These are phyloP conservation scores for Serilophus lunatus DNA, from an alignment of 2,113 vertebrate species.

Conservation along the genomic window DNA sequence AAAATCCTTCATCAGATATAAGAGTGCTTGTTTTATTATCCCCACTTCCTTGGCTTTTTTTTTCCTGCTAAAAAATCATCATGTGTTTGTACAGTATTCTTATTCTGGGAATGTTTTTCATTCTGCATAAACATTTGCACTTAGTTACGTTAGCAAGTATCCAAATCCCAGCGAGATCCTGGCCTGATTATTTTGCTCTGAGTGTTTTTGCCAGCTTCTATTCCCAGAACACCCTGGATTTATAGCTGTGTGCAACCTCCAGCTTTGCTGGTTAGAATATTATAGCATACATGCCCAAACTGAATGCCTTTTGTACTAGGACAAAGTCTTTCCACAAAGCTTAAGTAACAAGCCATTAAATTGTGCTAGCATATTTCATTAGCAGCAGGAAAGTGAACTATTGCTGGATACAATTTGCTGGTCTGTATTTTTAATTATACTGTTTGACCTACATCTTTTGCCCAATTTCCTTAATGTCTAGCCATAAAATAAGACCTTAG, in stretches of 20 bases:
- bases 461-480: neutral
- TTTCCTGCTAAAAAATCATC: neutral
- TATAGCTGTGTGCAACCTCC: conserved; percentile 7
- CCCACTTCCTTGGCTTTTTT: neutral
- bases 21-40: neutral
- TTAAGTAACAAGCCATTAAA: conserved; percentile 30
- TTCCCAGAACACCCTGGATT: conserved; percentile 47
- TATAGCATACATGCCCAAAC: neutral
- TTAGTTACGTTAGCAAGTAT: neutral
- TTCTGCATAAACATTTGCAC: conserved; percentile 57
- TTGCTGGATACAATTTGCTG: conserved; percentile 4
- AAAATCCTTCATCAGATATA: neutral
- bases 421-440: conserved; percentile 31
- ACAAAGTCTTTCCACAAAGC: conserved; percentile 15
- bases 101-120: conserved; percentile 30
- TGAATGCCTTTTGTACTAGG: neutral
- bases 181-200: conserved; percentile 24
- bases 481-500: neutral
- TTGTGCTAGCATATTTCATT: neutral
- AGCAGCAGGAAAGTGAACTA: conserved; percentile 16
- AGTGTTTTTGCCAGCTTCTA: conserved; percentile 60
- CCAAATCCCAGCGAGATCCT: conserved; percentile 29
- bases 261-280: neutral
- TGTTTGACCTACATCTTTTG: conserved; percentile 10
- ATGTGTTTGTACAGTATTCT: conserved; percentile 2